Evolutionary conservation across 2,113 vertebrate genomes (phyloP).

Genomic region (Hippocampus barbouri): DNA sequence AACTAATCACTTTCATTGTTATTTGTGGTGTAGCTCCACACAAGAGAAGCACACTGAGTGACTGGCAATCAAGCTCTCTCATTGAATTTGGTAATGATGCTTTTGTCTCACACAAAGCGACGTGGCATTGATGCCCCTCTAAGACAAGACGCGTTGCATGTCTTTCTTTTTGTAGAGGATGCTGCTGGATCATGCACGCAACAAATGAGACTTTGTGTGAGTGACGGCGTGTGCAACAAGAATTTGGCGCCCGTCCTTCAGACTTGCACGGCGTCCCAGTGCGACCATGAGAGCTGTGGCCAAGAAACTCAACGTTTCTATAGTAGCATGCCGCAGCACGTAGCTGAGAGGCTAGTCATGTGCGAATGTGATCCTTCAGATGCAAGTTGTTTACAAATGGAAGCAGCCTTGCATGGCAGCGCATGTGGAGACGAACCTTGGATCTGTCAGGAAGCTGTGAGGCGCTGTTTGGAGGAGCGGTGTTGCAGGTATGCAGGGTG

Average conservation of each 20-base stretch:
- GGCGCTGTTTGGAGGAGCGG: slow-evolving; percentile 70
- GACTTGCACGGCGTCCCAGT: slow-evolving; percentile 70
- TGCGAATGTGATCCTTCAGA: slow-evolving; percentile 79
- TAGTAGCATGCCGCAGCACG: slow-evolving; percentile 69
- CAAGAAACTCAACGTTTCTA: slow-evolving; percentile 76
- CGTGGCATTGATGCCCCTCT: neutral
- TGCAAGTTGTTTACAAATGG: slow-evolving; percentile 73
- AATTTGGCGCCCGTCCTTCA: slow-evolving; percentile 76
- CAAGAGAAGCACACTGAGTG: slow-evolving; percentile 50
- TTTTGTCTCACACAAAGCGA: neutral
- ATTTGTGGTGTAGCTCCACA: slow-evolving; percentile 60
- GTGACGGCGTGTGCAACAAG: slow-evolving; percentile 80
- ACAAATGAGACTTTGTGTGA: slow-evolving; percentile 72
- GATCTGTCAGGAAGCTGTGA: slow-evolving; percentile 78
- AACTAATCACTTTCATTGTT: slow-evolving; percentile 22
- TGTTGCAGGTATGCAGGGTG: slow-evolving; percentile 77
- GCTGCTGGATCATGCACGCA: slow-evolving; percentile 75
- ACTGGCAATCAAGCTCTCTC: slow-evolving; percentile 74
- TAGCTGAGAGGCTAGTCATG: slow-evolving; percentile 82
- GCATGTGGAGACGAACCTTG: slow-evolving; percentile 65
- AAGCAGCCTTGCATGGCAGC: slow-evolving; percentile 75
- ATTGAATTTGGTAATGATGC: slow-evolving; percentile 65
- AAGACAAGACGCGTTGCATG: neutral
- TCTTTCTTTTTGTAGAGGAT: slow-evolving; percentile 59
- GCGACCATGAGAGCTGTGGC: slow-evolving; percentile 75